Evolutionary conservation across 53 echinoderm and acorn worm genomes (phyloP).

Genomic region (Paelopatides confundens): DNA sequence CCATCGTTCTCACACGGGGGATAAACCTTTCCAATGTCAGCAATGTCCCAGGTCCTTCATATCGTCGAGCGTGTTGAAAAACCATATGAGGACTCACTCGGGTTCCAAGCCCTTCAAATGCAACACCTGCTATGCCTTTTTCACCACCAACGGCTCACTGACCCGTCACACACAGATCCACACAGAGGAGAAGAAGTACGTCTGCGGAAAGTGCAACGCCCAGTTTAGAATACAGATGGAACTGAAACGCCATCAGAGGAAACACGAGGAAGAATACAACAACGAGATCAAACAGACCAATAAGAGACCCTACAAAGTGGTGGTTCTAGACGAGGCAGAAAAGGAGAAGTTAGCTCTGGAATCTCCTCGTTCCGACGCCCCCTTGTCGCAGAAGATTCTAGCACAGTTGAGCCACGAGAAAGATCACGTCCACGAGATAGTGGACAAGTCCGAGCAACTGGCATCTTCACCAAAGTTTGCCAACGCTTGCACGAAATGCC

Average conservation of each 20-base stretch:
- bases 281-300: constrained; percentile 18
- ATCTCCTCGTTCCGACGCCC: constrained; percentile 72
- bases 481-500: constrained; percentile 83
- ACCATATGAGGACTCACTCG: constrained; percentile 83
- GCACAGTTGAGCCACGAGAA: constrained; percentile 86
- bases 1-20: constrained; percentile 92
- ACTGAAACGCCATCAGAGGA: constrained; percentile 86
- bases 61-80: constrained; percentile 84
- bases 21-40: constrained; percentile 88
- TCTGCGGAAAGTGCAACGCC: constrained; percentile 78
- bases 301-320: constrained; percentile 69
- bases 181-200: constrained; percentile 69
- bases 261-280: constrained; percentile 64
- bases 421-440: constrained; percentile 89
- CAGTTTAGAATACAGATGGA: constrained; percentile 78
- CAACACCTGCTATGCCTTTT: constrained; percentile 75
- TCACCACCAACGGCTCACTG: constrained; percentile 95
- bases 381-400: constrained; percentile 87
- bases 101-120: constrained; percentile 85
- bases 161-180: constrained; percentile 90
- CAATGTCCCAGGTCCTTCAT: constrained; percentile 93
- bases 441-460: constrained; percentile 74
- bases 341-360: constrained; percentile 76
- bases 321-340: constrained; percentile 81
- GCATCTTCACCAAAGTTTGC: constrained; percentile 82